These are phyloP conservation scores for Rapana venosa DNA, from an alignment of 2,888 invertebrate genomes.

Conservation along the genomic window DNA sequence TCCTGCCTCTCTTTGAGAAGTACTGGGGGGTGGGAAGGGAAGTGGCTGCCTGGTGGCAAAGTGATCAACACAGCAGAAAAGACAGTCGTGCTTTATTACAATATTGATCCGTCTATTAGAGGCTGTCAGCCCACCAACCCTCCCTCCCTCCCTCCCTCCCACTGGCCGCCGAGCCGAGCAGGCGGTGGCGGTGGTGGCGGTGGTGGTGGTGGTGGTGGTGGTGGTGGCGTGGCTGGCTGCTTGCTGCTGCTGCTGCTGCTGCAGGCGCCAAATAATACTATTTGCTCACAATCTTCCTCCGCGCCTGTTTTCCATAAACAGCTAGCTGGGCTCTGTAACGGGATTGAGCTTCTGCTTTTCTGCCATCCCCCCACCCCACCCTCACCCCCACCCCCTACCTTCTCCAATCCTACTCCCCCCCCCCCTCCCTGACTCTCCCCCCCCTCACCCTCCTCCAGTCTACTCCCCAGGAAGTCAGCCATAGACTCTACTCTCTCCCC, in stretches of 20 bases:
- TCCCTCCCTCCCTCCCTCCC: background rate
- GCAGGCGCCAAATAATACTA: slow-evolving; percentile 47
- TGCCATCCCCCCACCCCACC: background rate
- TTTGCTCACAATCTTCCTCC: slow-evolving; percentile 47
- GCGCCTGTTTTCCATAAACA: slow-evolving; percentile 42
- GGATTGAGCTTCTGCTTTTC: slow-evolving; percentile 26
- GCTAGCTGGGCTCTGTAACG: slow-evolving; percentile 18
- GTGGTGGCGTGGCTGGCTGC: too few relatives aligned
- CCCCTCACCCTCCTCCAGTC: background rate
- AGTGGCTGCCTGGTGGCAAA: slow-evolving; percentile 38
- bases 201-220: too few relatives aligned
- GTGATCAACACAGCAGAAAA: slow-evolving; percentile 49
- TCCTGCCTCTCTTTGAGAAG: too few relatives aligned
- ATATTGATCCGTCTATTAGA: slow-evolving; percentile 50
- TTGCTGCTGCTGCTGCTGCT: slow-evolving; percentile 2
- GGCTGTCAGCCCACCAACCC: slow-evolving; percentile 41
- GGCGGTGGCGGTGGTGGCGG: too few relatives aligned
- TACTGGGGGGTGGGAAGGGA: background rate
- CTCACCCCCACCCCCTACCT: background rate
- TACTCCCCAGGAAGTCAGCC: too few relatives aligned
- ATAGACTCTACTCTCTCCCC: too few relatives aligned
- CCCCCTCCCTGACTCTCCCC: background rate
- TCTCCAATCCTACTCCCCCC: background rate
- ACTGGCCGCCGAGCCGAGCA: slow-evolving; percentile 2
- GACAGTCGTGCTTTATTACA: slow-evolving; percentile 48